Base-by-base conservation (phyloP, 1,140 invertebrate species). In the Artemia franciscana region DNA sequence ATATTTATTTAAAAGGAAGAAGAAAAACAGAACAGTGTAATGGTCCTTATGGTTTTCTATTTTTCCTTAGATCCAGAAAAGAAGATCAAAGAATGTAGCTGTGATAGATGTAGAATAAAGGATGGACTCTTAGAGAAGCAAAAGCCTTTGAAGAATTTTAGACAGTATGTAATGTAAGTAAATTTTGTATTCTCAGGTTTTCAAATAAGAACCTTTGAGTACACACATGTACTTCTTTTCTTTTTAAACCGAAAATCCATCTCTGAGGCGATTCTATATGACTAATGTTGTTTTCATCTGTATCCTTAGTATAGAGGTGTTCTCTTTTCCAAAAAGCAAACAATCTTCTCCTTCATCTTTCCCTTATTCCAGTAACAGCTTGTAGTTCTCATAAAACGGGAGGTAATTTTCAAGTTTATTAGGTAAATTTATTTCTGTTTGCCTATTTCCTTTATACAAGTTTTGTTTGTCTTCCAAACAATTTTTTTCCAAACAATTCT, bases 61-160 rank as follows among this genome's bases (percentile, higher is more conserved):
- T 62, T 67, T 76, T 77, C 66, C 67, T 26, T 58, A 87, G 85
- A 89, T 82, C 79, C 82, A 58, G 77, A 81, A 65, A 81, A 84
- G 73, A 70, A 79, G 67, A 79, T 78, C 65, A 82, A 83, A 73
- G 78, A 84, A 74, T 91, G 93, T 74, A 82, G 86, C 63, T 98
- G 94, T 76, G 79, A 85, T 70, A 80, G 81, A 66, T 97, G 93
- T 77, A 73, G 82, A 67, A 81, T 82, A 69, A 98, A 98, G 76
- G 83, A 84, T 70, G 73, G 83, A 64, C 79, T 85, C 66, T 76
- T 94, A 68, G 82, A 85, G 68, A 78, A 80, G 58, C 84, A 83
- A 69, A 84, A 94, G 72, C 89, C 91, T 57, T 91, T 87, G 81
- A 85, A 85, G 71, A 80, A 82, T 68, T 79, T 84, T 0, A 92